Base-by-base conservation (phyloP, 2,888 invertebrate species). In the Nephrotoma guestfalica region DNA sequence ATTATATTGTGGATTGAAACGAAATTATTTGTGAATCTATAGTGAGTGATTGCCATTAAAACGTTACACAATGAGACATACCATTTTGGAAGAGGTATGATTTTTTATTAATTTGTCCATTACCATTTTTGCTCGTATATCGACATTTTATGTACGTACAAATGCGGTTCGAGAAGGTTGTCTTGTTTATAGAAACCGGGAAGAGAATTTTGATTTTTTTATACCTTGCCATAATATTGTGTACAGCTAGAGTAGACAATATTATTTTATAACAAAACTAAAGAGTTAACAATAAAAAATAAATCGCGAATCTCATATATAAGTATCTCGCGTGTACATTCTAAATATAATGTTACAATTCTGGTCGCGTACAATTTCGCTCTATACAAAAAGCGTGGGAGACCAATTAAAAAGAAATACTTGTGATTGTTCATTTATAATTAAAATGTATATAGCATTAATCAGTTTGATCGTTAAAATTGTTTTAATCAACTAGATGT, bases 41-140 rank as follows among this genome's bases (percentile, higher is more conserved):
- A 51, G 30, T 71, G 71, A 71, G 71, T 71, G 41, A 45, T 15
- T 6, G 11, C 9, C 71, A 9, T 71, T 18, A 43, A 86, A 87
- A 51, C 83, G 0, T 30, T 45, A 71, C 30, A 87, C 87, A 42
- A 88, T 88, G 88, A 86, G 88, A 86, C 88, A 88, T 87, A 87
- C 88, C 41, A n/a, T 88, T 15, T 83, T 87, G 15, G 87, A 88
- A 86, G 88, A 88, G 88, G 88, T 88, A 86, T 41, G 13, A 83
- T n/a, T 83, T 13, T 5, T 41, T 15, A 84, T 84, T 84, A 83
- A 57, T 40, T 30, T n/a, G n/a, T 41, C 51, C 30, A 30, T 51
- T 51, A 15, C n/a, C 51, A 51, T 51, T 51, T 51, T 15, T 51
- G 15, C 15, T 51, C 15, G 11, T 57, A 6, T 57, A 57, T 71